Base-by-base conservation (phyloP, 2,797 vertebrate species). In the Bufotes viridis region DNA sequence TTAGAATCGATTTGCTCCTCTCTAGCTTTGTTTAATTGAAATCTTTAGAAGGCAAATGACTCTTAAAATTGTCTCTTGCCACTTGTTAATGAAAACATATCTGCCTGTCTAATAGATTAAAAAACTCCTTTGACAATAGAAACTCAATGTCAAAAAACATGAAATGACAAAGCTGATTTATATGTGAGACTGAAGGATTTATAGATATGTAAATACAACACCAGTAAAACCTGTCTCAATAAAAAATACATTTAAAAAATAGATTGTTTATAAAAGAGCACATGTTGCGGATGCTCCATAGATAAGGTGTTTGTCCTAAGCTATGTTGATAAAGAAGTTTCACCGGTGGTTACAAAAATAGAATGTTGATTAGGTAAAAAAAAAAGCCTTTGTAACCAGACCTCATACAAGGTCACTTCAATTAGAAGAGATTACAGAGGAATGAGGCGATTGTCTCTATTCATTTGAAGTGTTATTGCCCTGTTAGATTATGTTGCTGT, bases 401-500 rank as follows among this genome's bases (percentile, higher is more conserved):
- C 15, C 67, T 87, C 49, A 58, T 87, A 55, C 51, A 74, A 74
- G 85, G 83, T 85, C 85, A 58, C 26, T 69, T 87, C 55, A 87
- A 87, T 87, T 87, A 87, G 67, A 61, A 24, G 67, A 81, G 85
- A 87, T 87, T 87, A 81, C 51, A 57, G 55, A 70, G 67, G 53
- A 87, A 81, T 87, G 67, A 61, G n/a, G 85, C 42, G 65, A 81
- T 74, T 72, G 67, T 87, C 85, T 81, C 65, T 69, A 7, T 51
- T 87, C 65, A 34, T 81, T 65, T 81, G 67, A 74, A 87, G 65
- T 87, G 49, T 81, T 87, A 87, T 87, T 81, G 29, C 85, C 75
- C 29, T 87, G 26, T 72, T 65, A 87, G 67, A 87, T 70, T 87
- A 61, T 58, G 67, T 87, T 87, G 70, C 67, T 58, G 74, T 87